phyloP scores from a whole-genome alignment of 1,140 invertebrate species.

The Drosophila arizonae region DNA sequence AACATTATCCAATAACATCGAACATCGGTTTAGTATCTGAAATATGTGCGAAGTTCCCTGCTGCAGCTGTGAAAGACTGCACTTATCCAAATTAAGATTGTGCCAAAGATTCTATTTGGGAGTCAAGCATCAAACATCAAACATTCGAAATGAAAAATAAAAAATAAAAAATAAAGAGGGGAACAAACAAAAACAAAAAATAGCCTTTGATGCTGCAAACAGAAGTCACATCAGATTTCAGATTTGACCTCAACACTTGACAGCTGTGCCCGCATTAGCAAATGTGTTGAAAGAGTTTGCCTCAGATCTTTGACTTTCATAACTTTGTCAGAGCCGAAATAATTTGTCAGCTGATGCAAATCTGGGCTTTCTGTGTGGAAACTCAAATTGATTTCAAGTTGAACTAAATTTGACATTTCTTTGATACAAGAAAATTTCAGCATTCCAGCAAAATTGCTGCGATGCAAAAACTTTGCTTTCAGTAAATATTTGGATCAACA shows the following conservation, averaged over 20 bases:
- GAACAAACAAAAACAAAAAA: background rate
- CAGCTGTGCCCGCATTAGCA: background rate
- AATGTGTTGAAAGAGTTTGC: background rate
- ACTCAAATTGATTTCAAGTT: too few relatives aligned
- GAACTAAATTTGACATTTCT: too few relatives aligned
- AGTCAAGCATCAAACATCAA: constrained; percentile 30
- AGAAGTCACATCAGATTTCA: background rate
- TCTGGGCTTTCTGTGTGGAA: too few relatives aligned
- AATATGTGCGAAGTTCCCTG: constrained; percentile 54
- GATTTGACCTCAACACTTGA: background rate
- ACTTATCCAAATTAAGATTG: constrained; percentile 77
- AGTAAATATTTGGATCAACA: too few relatives aligned
- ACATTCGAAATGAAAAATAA: constrained; percentile 29
- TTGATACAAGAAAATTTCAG: too few relatives aligned
- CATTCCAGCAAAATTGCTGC: too few relatives aligned
- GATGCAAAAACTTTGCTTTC: too few relatives aligned
- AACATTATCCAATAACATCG: constrained; percentile 61
- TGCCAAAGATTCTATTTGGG: constrained; percentile 41
- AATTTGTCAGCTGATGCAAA: too few relatives aligned
- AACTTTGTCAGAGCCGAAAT: too few relatives aligned
- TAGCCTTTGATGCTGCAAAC: background rate
- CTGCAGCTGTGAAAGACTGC: constrained; percentile 52
- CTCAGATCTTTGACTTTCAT: background rate
- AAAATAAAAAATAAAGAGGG: background rate
- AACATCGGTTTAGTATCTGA: constrained; percentile 41